phyloP scores from a whole-genome alignment of 2,113 vertebrate species.

The Amphiprion percula region DNA sequence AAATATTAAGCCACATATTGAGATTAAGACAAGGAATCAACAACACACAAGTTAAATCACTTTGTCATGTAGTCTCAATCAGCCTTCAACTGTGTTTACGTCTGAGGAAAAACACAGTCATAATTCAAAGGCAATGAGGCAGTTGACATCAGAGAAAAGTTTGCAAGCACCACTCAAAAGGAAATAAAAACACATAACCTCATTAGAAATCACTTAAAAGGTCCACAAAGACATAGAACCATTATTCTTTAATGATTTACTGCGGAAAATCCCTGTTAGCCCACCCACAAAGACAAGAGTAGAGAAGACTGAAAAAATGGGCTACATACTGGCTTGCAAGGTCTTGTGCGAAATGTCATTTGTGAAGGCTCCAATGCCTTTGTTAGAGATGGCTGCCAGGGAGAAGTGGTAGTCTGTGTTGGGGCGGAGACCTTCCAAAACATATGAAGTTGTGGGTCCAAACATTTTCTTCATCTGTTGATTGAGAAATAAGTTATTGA shows the following conservation, averaged over 20 bases:
- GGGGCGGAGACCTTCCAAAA: conserved; percentile 93
- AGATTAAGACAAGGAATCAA: conserved; percentile 5
- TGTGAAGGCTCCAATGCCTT: conserved; percentile 97
- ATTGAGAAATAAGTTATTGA: conserved; percentile 13
- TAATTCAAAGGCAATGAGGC: conserved; percentile 51
- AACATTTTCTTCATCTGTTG: conserved; percentile 91
- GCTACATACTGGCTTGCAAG: conserved; percentile 98
- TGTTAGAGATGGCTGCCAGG: conserved; percentile 93
- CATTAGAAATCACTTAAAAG: conserved; percentile 16
- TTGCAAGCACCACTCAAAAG: conserved; percentile 19
- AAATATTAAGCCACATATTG: conserved; percentile 24
- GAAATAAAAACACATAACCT: conserved; percentile 22
- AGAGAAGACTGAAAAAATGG: conserved; percentile 69
- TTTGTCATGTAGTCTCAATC: conserved; percentile 11
- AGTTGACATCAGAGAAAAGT: conserved; percentile 26
- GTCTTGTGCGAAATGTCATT: conserved; percentile 94
- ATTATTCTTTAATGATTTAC: conserved; percentile 2
- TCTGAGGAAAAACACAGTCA: conserved; percentile 47
- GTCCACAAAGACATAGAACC: conserved; percentile 21
- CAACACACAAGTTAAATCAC: conserved; percentile 7
- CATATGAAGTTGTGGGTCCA: conserved; percentile 88
- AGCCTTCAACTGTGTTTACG: conserved; percentile 51
- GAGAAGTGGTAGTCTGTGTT: conserved; percentile 96
- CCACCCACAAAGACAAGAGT: conserved; percentile 43
- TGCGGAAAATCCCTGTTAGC: conserved; percentile 25